These are phyloP conservation scores for Crotalus viridis DNA, from an alignment of 2,113 vertebrate species.

Conservation along the genomic window DNA sequence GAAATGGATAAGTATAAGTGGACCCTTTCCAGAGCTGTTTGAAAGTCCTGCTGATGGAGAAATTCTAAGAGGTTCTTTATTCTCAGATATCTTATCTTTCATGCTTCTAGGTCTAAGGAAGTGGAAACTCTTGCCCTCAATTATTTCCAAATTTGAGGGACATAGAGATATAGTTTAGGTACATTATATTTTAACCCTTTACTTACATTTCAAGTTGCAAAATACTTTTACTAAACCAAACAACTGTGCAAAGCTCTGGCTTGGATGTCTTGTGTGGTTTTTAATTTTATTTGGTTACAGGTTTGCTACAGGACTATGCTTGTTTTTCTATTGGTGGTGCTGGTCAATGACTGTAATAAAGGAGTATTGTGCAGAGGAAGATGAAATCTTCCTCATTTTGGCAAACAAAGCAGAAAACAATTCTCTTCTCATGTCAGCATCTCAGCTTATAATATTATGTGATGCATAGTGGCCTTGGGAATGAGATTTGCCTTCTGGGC, in stretches of 20 bases:
- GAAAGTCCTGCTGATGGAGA: neutral
- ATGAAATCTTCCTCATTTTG: too few relatives aligned
- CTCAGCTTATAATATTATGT: too few relatives aligned
- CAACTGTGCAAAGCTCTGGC: neutral
- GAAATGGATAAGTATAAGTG: neutral
- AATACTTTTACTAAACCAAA: neutral
- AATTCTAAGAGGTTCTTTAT: neutral
- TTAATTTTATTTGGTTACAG: neutral
- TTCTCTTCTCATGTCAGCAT: too few relatives aligned
- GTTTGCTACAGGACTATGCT: neutral
- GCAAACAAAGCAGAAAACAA: too few relatives aligned
- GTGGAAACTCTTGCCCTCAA: neutral
- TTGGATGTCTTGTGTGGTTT: neutral
- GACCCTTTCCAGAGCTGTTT: neutral
- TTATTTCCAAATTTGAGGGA: neutral
- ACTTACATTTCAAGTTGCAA: neutral
- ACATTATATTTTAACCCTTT: neutral
- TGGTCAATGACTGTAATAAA: neutral
- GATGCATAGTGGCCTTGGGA: neutral
- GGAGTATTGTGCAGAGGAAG: neutral
- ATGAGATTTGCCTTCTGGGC: neutral
- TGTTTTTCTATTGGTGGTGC: neutral
- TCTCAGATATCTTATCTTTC: neutral
- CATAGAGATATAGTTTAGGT: neutral
- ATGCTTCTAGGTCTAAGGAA: neutral